These are phyloP conservation scores for Amiota minor DNA, from an alignment of 2,888 invertebrate species.

Conservation along the genomic window DNA sequence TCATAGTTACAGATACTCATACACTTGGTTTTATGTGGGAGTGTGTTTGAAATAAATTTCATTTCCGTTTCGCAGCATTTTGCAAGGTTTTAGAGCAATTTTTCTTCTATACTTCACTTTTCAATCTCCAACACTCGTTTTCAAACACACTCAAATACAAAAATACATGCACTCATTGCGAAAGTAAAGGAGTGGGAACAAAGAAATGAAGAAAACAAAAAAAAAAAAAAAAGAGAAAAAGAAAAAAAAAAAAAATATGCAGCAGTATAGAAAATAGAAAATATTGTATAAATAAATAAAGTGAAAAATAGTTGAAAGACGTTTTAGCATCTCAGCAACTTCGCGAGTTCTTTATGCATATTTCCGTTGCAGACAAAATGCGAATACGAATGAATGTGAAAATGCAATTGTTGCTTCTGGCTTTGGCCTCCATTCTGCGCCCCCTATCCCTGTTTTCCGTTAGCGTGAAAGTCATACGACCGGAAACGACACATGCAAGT, in stretches of 20 bases:
- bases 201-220: not conserved
- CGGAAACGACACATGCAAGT: not conserved
- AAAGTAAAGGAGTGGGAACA: not conserved
- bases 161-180: not conserved
- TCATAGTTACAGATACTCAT: no score
- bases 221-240: not conserved
- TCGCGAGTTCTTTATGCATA: slow-evolving; percentile 28
- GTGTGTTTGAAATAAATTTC: slow-evolving; percentile 17
- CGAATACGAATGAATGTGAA: slow-evolving; percentile 5
- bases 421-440: not conserved
- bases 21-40: not conserved
- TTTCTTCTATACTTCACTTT: not conserved
- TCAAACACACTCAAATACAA: not conserved
- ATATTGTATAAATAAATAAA: slow-evolving; percentile 40
- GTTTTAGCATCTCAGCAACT: slow-evolving; percentile 28
- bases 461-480: slow-evolving; percentile 16
- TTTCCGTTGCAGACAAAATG: slow-evolving; percentile 33
- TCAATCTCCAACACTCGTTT: no score
- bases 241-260: not conserved
- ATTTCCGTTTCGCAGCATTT: slow-evolving; percentile 25
- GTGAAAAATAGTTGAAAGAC: slow-evolving; percentile 32
- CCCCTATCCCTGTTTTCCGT: not conserved
- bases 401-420: slow-evolving; percentile 25
- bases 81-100: slow-evolving; percentile 20
- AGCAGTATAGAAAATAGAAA: not conserved